A percentile compares a stretch with the other conserved stretches of the same genome.
Evolutionary conservation across 1,140 invertebrate genomes (phyloP).

Genomic region (Anastatus disparis): DNA sequence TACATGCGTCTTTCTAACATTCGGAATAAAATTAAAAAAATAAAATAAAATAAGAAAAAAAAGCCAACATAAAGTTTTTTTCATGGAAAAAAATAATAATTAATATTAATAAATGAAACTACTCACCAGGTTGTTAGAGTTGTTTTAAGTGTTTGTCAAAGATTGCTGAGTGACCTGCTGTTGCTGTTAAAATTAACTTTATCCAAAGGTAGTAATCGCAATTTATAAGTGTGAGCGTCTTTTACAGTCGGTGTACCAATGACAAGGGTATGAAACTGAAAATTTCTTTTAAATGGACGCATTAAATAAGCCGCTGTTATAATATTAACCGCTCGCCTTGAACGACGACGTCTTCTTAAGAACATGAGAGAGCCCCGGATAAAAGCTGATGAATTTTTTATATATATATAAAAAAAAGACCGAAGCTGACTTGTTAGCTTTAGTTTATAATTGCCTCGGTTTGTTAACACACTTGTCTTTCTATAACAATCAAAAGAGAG

Average conservation of each 20-base stretch:
- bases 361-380: slow-evolving; percentile 34
- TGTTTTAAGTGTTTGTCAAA: slow-evolving; percentile 20
- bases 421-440: too few species aligned
- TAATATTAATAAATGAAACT: not conserved
- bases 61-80: not conserved
- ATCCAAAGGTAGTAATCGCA: too few species aligned
- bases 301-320: slow-evolving; percentile 14
- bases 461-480: too few species aligned
- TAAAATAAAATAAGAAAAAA: too few species aligned
- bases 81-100: not conserved
- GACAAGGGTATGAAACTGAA: not conserved
- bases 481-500: too few species aligned
- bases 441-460: too few species aligned
- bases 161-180: not conserved
- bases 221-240: not conserved
- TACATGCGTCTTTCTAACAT: not conserved
- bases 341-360: slow-evolving; percentile 35
- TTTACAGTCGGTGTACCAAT: not conserved
- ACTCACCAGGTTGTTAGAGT: slow-evolving; percentile 20
- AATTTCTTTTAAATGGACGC: slow-evolving; percentile 20
- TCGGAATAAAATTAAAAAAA: too few species aligned
- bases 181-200: too few species aligned
- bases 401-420: too few species aligned
- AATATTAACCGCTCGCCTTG: not conserved
- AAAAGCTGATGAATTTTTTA: too few species aligned